Evolutionary conservation across 2,797 vertebrate genomes (phyloP).

Genomic region (Arrhamphus sclerolepis): DNA sequence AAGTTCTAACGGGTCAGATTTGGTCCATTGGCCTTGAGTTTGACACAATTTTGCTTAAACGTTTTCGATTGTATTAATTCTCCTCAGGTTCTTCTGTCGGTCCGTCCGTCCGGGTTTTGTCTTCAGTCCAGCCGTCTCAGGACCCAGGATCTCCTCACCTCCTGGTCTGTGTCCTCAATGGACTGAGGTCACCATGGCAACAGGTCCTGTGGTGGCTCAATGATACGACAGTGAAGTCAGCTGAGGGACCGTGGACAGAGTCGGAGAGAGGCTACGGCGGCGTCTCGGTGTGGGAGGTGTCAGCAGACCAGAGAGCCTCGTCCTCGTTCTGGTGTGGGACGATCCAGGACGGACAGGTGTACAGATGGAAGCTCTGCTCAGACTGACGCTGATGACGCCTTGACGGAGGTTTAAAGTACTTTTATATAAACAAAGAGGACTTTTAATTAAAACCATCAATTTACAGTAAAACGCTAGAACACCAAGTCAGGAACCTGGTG

Average conservation of each 20-base stretch:
- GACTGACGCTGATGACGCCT: not conserved
- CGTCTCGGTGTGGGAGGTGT: constrained; percentile 45
- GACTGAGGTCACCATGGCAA: constrained; percentile 14
- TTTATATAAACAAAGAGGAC: too few species aligned
- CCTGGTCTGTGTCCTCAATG: constrained; percentile 56
- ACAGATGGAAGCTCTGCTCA: constrained; percentile 37
- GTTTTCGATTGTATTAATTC: too few species aligned
- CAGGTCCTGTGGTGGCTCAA: constrained; percentile 62
- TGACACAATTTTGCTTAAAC: too few species aligned
- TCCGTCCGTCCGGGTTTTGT: constrained; percentile 34
- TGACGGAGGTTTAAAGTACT: too few species aligned
- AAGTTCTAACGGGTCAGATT: too few species aligned
- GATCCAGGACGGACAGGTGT: not conserved
- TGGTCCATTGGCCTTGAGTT: too few species aligned
- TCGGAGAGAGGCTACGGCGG: constrained; percentile 33
- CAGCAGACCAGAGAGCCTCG: constrained; percentile 25
- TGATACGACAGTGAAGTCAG: constrained; percentile 1
- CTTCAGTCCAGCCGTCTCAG: not conserved
- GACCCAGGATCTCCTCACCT: constrained; percentile 24
- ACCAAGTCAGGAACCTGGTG: too few species aligned
- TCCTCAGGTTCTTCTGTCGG: constrained; percentile 20
- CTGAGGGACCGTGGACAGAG: not conserved
- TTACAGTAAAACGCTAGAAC: too few species aligned
- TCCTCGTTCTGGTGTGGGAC: constrained; percentile 59
- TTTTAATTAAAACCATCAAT: too few species aligned